Percentiles rank a stretch among this genome's conserved stretches.
phyloP scores from a whole-genome alignment of 2,113 vertebrate species.

The Sceloporus undulatus region DNA sequence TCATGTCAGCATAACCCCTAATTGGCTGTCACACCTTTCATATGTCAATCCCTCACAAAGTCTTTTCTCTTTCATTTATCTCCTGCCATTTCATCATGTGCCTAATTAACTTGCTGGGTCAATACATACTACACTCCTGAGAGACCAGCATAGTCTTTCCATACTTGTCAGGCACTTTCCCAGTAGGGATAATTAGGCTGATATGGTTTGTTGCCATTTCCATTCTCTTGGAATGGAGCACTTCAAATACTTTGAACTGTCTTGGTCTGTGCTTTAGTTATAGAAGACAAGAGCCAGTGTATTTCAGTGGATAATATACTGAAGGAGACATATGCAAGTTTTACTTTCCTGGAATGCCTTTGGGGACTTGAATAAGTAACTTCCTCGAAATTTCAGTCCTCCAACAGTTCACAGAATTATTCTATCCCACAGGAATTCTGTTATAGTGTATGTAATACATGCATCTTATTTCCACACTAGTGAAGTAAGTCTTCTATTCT shows the following conservation, averaged over 20 bases:
- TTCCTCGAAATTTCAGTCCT: not conserved
- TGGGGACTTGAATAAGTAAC: not conserved
- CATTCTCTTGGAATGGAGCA: not conserved
- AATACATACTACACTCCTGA: constrained; percentile 15
- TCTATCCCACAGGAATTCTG: not conserved
- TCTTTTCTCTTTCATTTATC: constrained; percentile 31
- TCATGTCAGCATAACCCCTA: constrained; percentile 11
- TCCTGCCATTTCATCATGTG: constrained; percentile 32
- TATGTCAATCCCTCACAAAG: constrained; percentile 8
- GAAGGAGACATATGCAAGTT: not conserved
- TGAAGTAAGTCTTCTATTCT: not conserved
- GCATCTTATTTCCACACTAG: not conserved
- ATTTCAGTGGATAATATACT: constrained; percentile 7
- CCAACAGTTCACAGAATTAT: not conserved
- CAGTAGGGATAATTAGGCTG: constrained; percentile 23
- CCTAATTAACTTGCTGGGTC: constrained; percentile 24
- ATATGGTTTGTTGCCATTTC: constrained; percentile 23
- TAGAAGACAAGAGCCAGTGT: not conserved
- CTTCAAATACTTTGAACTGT: constrained; percentile 6
- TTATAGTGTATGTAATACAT: not conserved
- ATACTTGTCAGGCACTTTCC: constrained; percentile 23
- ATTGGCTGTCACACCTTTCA: constrained; percentile 24
- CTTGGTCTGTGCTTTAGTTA: not conserved
- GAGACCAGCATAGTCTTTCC: constrained; percentile 15
- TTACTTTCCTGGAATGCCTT: not conserved